Conservation (phyloP, 2,113 vertebrate genomes). For the Pelodiscus sinensis region DNA sequence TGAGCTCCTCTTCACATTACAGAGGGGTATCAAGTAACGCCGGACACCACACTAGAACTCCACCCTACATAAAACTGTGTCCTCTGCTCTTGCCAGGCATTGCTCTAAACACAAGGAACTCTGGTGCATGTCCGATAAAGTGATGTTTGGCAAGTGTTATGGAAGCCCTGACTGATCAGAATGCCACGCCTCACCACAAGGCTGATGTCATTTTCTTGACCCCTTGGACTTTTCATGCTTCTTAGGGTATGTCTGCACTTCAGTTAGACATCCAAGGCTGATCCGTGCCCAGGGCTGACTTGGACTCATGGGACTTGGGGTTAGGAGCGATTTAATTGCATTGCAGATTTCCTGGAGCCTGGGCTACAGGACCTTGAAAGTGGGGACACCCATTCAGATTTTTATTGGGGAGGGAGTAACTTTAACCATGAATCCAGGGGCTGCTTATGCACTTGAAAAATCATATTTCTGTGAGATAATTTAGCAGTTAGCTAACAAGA, state of each 20-base stretch:
- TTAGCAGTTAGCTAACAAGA: too few species aligned
- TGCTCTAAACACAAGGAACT: background rate
- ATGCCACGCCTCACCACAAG: background rate
- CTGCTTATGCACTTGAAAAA: too few species aligned
- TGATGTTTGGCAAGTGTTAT: constrained; percentile 25
- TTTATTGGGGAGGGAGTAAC: too few species aligned
- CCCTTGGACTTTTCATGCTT: constrained; percentile 51
- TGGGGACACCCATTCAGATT: too few species aligned
- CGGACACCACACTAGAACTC: background rate
- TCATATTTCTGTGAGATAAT: too few species aligned
- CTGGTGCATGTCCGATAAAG: constrained; percentile 37
- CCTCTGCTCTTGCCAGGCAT: background rate
- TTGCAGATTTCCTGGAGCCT: too few species aligned
- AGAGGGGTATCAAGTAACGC: background rate
- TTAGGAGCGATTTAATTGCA: too few species aligned
- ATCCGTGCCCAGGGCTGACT: too few species aligned
- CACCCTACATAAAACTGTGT: background rate
- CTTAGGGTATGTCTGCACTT: background rate
- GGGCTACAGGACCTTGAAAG: too few species aligned
- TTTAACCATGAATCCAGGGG: too few species aligned
- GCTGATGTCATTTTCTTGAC: constrained; percentile 42
- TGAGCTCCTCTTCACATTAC: background rate
- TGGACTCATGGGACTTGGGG: too few species aligned
- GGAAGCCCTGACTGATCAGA: background rate
- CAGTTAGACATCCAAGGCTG: background rate